Base-by-base conservation (phyloP, 2,113 vertebrate genomes). In the Epinephelus lanceolatus region DNA sequence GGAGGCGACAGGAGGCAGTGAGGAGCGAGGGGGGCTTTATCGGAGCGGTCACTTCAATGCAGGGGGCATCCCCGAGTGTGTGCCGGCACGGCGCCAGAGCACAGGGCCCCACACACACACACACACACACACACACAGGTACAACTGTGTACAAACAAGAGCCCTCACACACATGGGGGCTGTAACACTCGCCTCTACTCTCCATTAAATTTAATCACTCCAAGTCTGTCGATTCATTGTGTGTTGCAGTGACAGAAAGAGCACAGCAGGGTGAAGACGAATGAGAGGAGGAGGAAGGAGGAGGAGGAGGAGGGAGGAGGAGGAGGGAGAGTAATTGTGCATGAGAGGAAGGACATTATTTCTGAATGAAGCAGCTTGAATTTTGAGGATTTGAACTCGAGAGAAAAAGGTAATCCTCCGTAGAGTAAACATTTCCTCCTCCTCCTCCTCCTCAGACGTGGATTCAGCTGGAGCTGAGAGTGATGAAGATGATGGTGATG, bases 11-110 rank as follows among this genome's bases (percentile, higher is more conserved):
- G 80, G 78, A 66, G 8, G 65, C 67, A 49, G 74, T 42, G 72
- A 76, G 65, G 30, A 49, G 52, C 47, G 76, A 14, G 5, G 52
- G 30, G 42, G 75, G 65, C 40, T 88, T 53, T 4, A 60, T 63
- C 52, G 5, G n/a, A 80, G 86, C 3, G 84, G 90, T 88, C 89
- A 86, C 89, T 91, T 84, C 81, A 84, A 88, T 82, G 86, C 89
- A 78, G 91, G 42, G 33, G 91, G 91, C 86, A 92, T 94, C 91
- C 92, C 93, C 80, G 56, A 66, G 82, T 75, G 78, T 75, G 78
- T 61, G 30, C 53, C 86, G 90, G 88, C 87, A 66, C 10, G 21
- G 2, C 0, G 81, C 91, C 92, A 86, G 78, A 69, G 80, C 77
- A 67, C 21, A 45, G 61, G 60, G 72, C 45, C 84, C 30, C 76